Evolutionary conservation across 2,113 vertebrate species (phyloP), one percentile per base, ranked within the genome.

Genomic region (Pagrus major): DNA sequence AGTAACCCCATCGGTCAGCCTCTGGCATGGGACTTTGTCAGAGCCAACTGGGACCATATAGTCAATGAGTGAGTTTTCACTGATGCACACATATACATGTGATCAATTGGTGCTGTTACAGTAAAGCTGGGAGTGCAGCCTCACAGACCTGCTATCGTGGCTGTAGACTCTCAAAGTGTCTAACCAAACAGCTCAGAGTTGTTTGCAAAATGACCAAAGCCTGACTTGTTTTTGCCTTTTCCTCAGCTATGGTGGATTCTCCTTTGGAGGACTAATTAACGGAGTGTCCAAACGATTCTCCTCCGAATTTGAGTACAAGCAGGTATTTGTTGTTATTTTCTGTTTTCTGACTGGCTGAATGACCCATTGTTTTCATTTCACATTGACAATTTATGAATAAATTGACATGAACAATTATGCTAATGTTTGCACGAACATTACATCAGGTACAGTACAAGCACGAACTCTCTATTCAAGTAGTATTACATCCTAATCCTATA

Each of bases 21-120:
- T 23, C 86, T 98, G 92, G 95, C 51, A 29, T 98, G 97, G 97
- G 93, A 97, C 77, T 99, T 98, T 69, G 9, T 98, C 78, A 92
- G 93, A 41, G 14, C 44, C 63, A 96, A 96, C 39, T 98, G 96
- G 97, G 67, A 41, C 47, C 77, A 1, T 0, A 68, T 99, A 7
- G 94, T 92, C 47, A 42, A 9, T 3, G 84, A 97, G 97, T 93
- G 65, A 89, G 90, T 87, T 52, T 49, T 59, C 29, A 23, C 35
- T 65, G 12, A 4, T 81, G 29, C 44, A 60, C 6, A 29, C 27
- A 42, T 2, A 1, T 61, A 7, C 33, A 14, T 58, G 3, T 6
- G 9, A 39, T 23, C 27, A 37, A 20, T 6, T 35, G n/a, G n/a
- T 14, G 2, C 10, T 61, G 0, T 37, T 10, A 46, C n/a, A 20